Evolutionary conservation across 2,888 invertebrate genomes (phyloP).

Genomic region (Homarus gammarus): DNA sequence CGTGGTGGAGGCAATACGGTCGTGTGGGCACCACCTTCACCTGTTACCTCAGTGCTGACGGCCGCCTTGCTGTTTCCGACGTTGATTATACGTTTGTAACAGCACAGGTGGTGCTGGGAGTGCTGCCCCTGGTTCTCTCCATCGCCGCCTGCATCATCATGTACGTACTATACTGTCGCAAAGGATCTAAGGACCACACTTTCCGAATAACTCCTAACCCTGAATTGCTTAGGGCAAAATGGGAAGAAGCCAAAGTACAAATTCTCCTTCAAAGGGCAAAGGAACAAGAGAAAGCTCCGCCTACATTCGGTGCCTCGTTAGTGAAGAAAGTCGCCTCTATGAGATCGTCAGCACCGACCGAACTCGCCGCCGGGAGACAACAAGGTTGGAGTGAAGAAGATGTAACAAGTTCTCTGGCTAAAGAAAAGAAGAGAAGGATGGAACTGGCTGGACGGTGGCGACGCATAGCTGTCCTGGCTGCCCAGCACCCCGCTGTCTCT

Average conservation of each 20-base stretch:
- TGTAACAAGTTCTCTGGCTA: background rate
- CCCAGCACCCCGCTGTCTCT: background rate
- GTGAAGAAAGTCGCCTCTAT: background rate
- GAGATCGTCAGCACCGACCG: background rate
- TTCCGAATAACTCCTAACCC: background rate
- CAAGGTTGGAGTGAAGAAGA: background rate
- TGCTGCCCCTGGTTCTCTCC: slow-evolving; percentile 41
- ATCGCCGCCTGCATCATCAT: slow-evolving; percentile 12
- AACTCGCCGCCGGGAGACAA: background rate
- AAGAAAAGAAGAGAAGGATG: background rate
- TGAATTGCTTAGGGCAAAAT: background rate
- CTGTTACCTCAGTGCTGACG: slow-evolving; percentile 41
- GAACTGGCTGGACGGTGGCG: slow-evolving; percentile 1
- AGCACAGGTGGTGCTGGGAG: slow-evolving; percentile 25
- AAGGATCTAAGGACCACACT: slow-evolving; percentile 1
- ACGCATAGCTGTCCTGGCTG: background rate
- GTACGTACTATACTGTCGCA: slow-evolving; percentile 44
- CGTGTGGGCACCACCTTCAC: slow-evolving; percentile 19
- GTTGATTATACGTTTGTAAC: background rate
- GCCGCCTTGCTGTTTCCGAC: slow-evolving; percentile 38
- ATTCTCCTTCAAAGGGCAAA: background rate
- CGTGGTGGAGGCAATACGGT: slow-evolving; percentile 31
- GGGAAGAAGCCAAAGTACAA: background rate
- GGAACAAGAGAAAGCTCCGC: background rate
- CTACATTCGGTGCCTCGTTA: background rate